phyloP scores from a whole-genome alignment of 2,113 vertebrate genomes.

The Hyperoodon ampullatus region DNA sequence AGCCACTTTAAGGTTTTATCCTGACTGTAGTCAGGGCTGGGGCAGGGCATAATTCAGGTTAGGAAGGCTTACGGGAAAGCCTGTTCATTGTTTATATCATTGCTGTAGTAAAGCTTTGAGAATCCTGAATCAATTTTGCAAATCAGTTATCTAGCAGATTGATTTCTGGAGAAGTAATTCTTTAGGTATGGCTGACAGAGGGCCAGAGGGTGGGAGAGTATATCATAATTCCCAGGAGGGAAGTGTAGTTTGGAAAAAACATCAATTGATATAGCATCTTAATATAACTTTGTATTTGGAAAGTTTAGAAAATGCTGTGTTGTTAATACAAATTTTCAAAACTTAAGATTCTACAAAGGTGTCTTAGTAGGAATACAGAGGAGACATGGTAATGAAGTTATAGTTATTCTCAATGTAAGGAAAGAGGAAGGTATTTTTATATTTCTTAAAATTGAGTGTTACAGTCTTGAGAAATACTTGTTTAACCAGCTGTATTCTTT shows the following conservation, averaged over 20 bases:
- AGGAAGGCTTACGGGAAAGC: neutral
- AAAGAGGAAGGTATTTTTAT: constrained; percentile 7
- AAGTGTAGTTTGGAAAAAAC: neutral
- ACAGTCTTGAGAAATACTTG: constrained; percentile 6
- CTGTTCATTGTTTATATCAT: neutral
- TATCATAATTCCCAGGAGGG: constrained; percentile 5
- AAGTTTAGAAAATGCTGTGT: constrained; percentile 16
- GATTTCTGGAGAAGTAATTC: neutral
- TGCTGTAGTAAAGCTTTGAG: neutral
- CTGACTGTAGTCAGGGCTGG: neutral
- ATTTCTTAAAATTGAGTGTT: constrained; percentile 39
- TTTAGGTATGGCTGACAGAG: neutral
- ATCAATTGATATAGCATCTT: neutral
- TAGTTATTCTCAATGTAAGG: constrained; percentile 5
- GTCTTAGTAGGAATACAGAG: neutral
- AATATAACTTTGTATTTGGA: constrained; percentile 8
- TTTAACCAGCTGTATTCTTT: constrained; percentile 35
- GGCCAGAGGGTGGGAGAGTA: neutral
- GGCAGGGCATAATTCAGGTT: neutral
- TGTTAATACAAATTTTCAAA: constrained; percentile 14
- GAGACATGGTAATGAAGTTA: neutral
- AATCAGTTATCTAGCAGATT: neutral
- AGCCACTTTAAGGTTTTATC: neutral
- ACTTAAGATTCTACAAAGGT: neutral
- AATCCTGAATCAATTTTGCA: neutral